Evolutionary conservation across 2,888 invertebrate genomes (phyloP).

Genomic region (Molorchus minor): DNA sequence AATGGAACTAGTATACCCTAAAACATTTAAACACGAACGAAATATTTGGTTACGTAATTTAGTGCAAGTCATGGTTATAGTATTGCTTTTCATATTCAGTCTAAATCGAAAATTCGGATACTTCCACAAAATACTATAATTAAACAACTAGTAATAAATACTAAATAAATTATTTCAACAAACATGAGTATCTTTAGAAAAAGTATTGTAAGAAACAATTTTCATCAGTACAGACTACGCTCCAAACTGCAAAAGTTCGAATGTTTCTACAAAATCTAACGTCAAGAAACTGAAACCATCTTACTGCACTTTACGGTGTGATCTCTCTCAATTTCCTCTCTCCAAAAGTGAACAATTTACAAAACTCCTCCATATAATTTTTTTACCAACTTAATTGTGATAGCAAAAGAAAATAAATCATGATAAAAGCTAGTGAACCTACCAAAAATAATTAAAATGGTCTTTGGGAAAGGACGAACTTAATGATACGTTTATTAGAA

Average conservation of each 20-base stretch:
- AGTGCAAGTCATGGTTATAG: slow-evolving; percentile 49
- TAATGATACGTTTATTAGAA: too few species aligned
- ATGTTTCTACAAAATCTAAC: slow-evolving; percentile 37
- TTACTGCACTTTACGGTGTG: background rate
- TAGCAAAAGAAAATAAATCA: too few species aligned
- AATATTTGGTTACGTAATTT: slow-evolving; percentile 36
- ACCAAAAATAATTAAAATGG: too few species aligned
- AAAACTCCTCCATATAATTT: too few species aligned
- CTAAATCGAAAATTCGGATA: slow-evolving; percentile 60
- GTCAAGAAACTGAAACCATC: slow-evolving; percentile 29
- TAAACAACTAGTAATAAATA: slow-evolving; percentile 49
- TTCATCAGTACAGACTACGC: slow-evolving; percentile 44
- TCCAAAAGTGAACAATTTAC: too few species aligned
- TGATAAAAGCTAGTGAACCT: too few species aligned
- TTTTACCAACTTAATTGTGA: too few species aligned
- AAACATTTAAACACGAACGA: slow-evolving; percentile 42
- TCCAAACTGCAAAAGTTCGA: slow-evolving; percentile 36
- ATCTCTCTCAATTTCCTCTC: too few species aligned
- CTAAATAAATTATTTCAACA: slow-evolving; percentile 50
- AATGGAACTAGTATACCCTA: slow-evolving; percentile 28
- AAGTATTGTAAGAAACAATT: slow-evolving; percentile 38
- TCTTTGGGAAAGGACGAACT: too few species aligned
- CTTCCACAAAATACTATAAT: slow-evolving; percentile 53
- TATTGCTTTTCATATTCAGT: slow-evolving; percentile 61
- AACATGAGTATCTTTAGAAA: slow-evolving; percentile 56